These are phyloP conservation scores for Drosophila formosana DNA, from an alignment of 2,888 invertebrate genomes.

Conservation along the genomic window DNA sequence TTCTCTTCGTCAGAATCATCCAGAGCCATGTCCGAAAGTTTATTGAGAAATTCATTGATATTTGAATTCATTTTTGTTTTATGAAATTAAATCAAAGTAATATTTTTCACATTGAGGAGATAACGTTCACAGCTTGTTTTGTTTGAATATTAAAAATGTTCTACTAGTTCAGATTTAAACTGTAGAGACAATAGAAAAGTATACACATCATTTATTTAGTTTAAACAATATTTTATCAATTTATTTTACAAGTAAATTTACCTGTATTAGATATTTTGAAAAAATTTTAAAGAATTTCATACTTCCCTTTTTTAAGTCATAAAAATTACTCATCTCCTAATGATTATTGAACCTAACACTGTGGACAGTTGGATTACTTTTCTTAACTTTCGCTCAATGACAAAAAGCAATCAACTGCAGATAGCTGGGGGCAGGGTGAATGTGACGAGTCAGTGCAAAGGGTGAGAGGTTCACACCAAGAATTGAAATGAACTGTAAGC, in stretches of 20 bases:
- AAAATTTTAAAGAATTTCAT: neutral
- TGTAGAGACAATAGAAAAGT: too few relatives aligned
- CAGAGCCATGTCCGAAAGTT: constrained; percentile 18
- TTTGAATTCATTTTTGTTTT: constrained; percentile 18
- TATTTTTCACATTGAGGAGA: neutral
- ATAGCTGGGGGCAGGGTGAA: neutral
- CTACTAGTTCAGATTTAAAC: too few relatives aligned
- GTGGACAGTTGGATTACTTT: constrained; percentile 1
- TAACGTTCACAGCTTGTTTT: neutral
- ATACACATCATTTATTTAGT: too few relatives aligned
- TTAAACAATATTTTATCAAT: too few relatives aligned
- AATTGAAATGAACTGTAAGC: constrained; percentile 41
- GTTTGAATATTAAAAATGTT: neutral
- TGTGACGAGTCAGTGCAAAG: neutral
- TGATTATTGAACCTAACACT: constrained; percentile 4
- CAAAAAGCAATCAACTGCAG: constrained; percentile 41
- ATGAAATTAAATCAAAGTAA: neutral
- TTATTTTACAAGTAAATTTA: too few relatives aligned
- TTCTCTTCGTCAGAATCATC: neutral
- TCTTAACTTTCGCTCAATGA: constrained; percentile 36
- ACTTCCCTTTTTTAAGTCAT: neutral
- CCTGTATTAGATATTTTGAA: neutral
- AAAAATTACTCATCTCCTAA: neutral
- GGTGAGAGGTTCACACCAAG: constrained; percentile 22
- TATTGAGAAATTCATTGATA: neutral